Evolutionary conservation across 2,113 vertebrate genomes (phyloP).

Genomic region (Cyanistes caeruleus): DNA sequence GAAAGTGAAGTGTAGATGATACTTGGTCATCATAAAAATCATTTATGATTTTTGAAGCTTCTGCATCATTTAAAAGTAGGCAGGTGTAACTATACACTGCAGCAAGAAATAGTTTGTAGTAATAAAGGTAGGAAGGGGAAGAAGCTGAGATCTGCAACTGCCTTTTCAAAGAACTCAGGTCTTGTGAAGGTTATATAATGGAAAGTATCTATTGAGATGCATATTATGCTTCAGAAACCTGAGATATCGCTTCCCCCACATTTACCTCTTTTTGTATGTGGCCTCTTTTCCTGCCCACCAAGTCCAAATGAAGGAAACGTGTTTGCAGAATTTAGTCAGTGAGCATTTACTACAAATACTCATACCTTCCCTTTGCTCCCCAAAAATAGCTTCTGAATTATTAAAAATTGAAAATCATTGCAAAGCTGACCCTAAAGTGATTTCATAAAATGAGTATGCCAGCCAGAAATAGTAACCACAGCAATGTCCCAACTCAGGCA

Average conservation of each 20-base stretch:
- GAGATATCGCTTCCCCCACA: neutral
- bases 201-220: neutral
- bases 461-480: neutral
- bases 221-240: neutral
- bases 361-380: neutral
- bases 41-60: too few relatives aligned
- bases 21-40: neutral
- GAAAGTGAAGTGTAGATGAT: neutral
- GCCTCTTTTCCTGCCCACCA: neutral
- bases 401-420: neutral
- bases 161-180: neutral
- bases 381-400: neutral
- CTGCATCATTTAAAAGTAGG: neutral
- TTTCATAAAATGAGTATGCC: neutral
- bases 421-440: neutral
- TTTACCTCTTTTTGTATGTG: neutral
- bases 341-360: neutral
- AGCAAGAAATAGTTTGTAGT: neutral
- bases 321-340: neutral
- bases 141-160: neutral
- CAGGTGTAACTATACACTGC: neutral
- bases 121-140: neutral
- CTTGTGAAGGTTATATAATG: neutral
- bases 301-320: neutral
- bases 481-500: accelerated